Percentiles rank a stretch among this genome's conserved stretches.
These are phyloP conservation scores for Caenorhabditis uteleia DNA, from an alignment of 2,888 invertebrate species.

Conservation along the genomic window DNA sequence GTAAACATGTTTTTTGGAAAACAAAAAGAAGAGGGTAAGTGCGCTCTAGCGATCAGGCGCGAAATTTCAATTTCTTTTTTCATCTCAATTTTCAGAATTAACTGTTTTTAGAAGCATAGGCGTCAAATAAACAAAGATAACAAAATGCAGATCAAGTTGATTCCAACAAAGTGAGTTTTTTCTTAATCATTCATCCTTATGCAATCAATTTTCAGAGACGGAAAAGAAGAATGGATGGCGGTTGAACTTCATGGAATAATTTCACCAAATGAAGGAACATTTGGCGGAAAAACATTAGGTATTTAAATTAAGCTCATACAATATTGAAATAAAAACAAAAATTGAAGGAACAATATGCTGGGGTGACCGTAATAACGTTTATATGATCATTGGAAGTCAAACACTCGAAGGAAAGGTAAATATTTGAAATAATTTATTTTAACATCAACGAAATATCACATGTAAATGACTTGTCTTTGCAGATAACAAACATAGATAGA, in stretches of 20 bases:
- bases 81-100: background rate
- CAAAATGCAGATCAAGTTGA: constrained; percentile 20
- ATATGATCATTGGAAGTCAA: constrained; percentile 54
- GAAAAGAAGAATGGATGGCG: constrained; percentile 57
- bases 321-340: too few relatives aligned
- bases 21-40: too few relatives aligned
- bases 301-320: too few relatives aligned
- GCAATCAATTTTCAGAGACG: constrained; percentile 10
- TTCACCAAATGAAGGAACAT: constrained; percentile 21
- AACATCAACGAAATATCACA: background rate
- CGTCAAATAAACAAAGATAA: background rate
- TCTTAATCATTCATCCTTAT: background rate
- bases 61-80: constrained; percentile 1
- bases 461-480: background rate
- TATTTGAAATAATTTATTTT: constrained; percentile 3
- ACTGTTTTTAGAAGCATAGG: background rate
- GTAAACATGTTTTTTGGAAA: too few relatives aligned
- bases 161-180: constrained; percentile 13
- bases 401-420: constrained; percentile 55
- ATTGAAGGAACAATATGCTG: constrained; percentile 53
- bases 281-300: constrained; percentile 38
- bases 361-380: constrained; percentile 45
- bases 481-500: constrained; percentile 45
- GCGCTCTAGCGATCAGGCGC: too few relatives aligned
- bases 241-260: constrained; percentile 55